Evolutionary conservation across 2,888 invertebrate species (phyloP).

Genomic region (Ellobium chinense): DNA sequence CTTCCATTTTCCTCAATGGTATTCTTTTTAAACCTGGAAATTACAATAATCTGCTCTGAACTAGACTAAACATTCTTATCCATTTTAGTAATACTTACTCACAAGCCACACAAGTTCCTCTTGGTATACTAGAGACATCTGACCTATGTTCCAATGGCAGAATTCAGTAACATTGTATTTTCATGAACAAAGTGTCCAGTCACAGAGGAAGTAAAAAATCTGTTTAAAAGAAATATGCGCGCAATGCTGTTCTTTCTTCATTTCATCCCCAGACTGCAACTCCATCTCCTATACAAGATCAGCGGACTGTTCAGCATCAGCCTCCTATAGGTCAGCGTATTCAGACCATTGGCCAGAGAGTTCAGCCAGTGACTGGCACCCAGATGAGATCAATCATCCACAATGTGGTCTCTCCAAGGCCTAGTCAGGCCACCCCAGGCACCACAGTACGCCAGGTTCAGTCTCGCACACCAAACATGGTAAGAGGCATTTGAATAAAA

Average conservation of each 20-base stretch:
- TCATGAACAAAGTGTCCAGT: no score
- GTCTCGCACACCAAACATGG: conserved; percentile 9
- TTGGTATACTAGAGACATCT: no score
- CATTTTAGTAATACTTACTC: no score
- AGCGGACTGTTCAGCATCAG: conserved; percentile 37
- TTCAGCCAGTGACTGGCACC: conserved; percentile 26
- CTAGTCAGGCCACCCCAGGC: neutral
- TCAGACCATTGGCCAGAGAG: conserved; percentile 38
- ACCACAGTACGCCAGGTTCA: conserved; percentile 10
- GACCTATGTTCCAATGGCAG: no score
- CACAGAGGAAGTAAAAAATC: neutral
- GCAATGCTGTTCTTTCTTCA: neutral
- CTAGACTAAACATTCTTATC: no score
- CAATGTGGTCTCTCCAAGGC: conserved; percentile 18
- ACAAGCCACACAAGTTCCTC: no score
- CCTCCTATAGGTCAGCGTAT: conserved; percentile 33
- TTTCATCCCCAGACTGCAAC: neutral
- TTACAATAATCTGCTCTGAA: no score
- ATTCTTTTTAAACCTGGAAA: no score
- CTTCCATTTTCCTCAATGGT: no score
- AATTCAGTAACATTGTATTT: no score
- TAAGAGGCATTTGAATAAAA: no score
- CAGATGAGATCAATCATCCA: conserved; percentile 43
- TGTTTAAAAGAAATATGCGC: neutral
- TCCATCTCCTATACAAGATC: conserved; percentile 15